Evolutionary conservation across 2,113 vertebrate genomes (phyloP), one percentile per base, ranked within the genome.

Genomic region (Monopterus albus): DNA sequence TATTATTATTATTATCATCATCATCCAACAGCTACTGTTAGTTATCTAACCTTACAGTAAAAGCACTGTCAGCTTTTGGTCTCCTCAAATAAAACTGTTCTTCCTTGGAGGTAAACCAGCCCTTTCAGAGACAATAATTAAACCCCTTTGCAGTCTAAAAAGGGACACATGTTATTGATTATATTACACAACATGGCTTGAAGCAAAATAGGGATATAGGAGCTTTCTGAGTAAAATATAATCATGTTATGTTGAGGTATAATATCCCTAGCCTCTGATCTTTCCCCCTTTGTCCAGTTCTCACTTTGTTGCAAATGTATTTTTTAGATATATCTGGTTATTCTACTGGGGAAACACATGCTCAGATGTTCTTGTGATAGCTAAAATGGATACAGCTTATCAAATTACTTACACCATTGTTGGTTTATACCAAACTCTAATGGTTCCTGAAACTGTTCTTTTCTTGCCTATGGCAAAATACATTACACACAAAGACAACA

Each of bases 121-220:
- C 15, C 33, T 40, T 56, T 2, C 20, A 2, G 25, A 18, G 8
- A 53, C 28, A 68, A 28, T 6, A 33, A 75, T 49, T 67, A 42
- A 58, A 60, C 4, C 61, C 46, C 57, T 64, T 45, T 63, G 50
- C 18, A 28, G n/a, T 12, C 23, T 56, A 11, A 36, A 47, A 60
- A 63, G 57, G 25, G 47, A 73, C 42, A 18, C n/a, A 75, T 73
- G 62, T 60, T 33, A 69, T 47, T 77, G 49, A 87, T 88, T 57
- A 43, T 66, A 75, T 86, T 85, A 82, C 11, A 69, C 39, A 46
- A 18, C 8, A 71, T 9, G 7, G 58, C 80, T 74, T 79, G 43
- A 45, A 60, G 78, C 50, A 1, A 9, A 52, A 46, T 9, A 31
- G n/a, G 15, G 11, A 62, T 46, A 79, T 52, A 0, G 18, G 20